Evolutionary conservation across 2,888 invertebrate species (phyloP), one percentile per base, ranked within the genome.

Genomic region (Trissoscelio sp.): DNA sequence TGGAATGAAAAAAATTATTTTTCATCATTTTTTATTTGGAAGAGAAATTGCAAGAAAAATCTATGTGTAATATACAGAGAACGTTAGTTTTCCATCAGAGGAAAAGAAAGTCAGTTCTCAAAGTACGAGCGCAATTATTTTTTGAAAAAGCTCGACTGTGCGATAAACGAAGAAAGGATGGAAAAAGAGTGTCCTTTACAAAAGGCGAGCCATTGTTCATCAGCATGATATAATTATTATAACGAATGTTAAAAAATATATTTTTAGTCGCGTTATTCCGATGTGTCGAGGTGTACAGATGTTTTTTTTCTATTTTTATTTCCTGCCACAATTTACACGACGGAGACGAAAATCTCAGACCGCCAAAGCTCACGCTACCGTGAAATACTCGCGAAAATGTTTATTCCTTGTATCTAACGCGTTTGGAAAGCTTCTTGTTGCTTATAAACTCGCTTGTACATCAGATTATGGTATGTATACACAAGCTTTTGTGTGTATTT

Each of bases 361-460:
- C 55, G 46, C 46, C 24, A 57, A 74, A 64, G 57, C 64, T 74
- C 57, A 60, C 46, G 46, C 24, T 37, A 57, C 37, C 44, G 64
- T 66, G 39, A 74, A 74, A 74, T 64, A 37, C 57, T 66, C 24
- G 20, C 16, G 53, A 57, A 62, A 74, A 74, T 64, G 74, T 66
- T 73, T 73, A 64, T 53, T 64, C 55, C 57, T 44, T 34, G 55
- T 67, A 57, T 69, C 57, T 57, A 55, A 18, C 73, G 67, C 11
- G 42, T 75, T 75, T 39, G 53, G 58, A 51, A 67, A 24, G 37
- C 46, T 74, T 57, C 48, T 66, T 57, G 64, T 39, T 57, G 73
- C 64, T 74, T 67, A 75, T 67, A 58, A 75, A 67, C 51, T 60
- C 34, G 39, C 58, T 60, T 58, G 67, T 51, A 57, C 18, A 60